A percentile compares a stretch with the other conserved stretches of the same genome.
These are phyloP conservation scores for Arvicanthis niloticus DNA, from an alignment of 2,113 vertebrate genomes.

Conservation along the genomic window DNA sequence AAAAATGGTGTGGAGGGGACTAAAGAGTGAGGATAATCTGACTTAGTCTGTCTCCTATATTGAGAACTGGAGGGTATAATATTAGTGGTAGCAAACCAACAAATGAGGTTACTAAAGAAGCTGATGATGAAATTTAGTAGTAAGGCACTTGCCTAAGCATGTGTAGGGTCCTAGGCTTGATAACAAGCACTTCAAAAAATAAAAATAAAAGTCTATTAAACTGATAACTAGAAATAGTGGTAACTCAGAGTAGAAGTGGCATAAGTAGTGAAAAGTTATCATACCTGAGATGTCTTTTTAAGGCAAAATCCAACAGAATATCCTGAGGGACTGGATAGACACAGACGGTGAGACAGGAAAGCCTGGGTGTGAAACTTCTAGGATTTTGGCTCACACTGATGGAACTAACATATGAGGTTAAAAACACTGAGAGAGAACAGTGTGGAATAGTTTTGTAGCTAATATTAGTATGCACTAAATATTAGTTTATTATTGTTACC, in stretches of 20 bases:
- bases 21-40: not conserved
- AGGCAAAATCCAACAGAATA: not conserved
- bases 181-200: not conserved
- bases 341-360: not conserved
- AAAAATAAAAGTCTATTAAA: not conserved
- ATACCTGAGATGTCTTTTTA: not conserved
- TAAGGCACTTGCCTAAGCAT: not conserved
- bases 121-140: not conserved
- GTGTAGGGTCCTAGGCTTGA: not conserved
- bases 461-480: constrained; percentile 5
- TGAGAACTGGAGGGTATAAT: not conserved
- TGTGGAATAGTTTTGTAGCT: not conserved
- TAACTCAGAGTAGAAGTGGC: not conserved
- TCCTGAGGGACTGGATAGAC: not conserved
- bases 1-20: not conserved
- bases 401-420: not conserved
- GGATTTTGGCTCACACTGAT: not conserved
- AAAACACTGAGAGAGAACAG: not conserved
- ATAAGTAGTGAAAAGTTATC: not conserved
- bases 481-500: not conserved
- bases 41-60: not conserved
- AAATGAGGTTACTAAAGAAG: not conserved
- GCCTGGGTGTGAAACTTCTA: not conserved
- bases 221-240: not conserved
- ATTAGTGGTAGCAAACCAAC: not conserved